Evolutionary conservation across 2,797 vertebrate genomes (phyloP).

Genomic region (Zenarchopterus dispar): DNA sequence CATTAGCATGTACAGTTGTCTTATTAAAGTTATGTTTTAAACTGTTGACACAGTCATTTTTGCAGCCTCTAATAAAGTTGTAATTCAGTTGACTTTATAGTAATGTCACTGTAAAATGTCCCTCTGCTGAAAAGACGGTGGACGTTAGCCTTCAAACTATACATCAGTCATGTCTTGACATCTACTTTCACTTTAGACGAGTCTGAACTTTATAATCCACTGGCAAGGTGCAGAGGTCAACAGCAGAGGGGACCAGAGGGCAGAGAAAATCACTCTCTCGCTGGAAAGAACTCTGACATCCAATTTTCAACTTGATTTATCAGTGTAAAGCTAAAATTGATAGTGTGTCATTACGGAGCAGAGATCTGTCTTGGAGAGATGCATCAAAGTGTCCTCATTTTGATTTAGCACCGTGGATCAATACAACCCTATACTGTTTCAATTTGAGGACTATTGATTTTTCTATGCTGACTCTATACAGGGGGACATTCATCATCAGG

Average conservation of each 20-base stretch:
- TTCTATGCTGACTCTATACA: conserved; percentile 88
- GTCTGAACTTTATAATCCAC: conserved; percentile 94
- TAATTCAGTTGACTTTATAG: conserved; percentile 10
- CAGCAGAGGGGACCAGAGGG: conserved; percentile 80
- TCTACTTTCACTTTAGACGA: conserved; percentile 85
- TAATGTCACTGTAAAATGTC: conserved; percentile 8
- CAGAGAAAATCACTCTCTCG: conserved; percentile 89
- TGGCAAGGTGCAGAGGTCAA: conserved; percentile 92
- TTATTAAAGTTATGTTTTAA: no score
- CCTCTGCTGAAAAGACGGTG: conserved; percentile 19
- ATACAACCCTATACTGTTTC: conserved; percentile 99
- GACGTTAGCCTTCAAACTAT: conserved; percentile 78
- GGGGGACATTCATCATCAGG: conserved; percentile 93
- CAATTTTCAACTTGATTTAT: conserved; percentile 99
- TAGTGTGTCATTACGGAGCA: conserved; percentile 95
- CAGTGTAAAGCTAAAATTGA: conserved; percentile 99
- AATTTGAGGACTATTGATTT: conserved; percentile 99
- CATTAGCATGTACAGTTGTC: no score
- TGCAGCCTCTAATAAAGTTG: conserved; percentile 1
- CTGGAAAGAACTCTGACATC: conserved; percentile 94
- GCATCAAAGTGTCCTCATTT: conserved; percentile 94
- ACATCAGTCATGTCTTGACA: conserved; percentile 83
- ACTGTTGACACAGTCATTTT: no score
- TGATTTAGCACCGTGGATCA: conserved; percentile 95
- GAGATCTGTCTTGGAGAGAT: conserved; percentile 91